phyloP scores from a whole-genome alignment of 1,140 invertebrate genomes.

The Bombus confusus region DNA sequence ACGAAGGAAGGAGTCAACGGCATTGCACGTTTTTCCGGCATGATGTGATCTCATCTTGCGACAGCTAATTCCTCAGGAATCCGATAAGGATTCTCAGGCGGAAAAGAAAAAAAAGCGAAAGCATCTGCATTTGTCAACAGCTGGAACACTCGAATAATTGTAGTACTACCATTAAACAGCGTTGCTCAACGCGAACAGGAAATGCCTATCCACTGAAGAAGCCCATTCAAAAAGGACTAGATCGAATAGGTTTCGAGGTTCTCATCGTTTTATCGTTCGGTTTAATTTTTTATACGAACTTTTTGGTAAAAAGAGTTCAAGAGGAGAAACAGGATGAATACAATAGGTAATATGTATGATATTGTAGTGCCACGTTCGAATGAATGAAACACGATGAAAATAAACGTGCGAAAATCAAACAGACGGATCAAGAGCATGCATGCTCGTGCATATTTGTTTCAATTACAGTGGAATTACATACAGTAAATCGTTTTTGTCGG shows the following conservation, averaged over 20 bases:
- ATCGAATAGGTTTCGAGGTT: neutral
- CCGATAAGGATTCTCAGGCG: conserved; percentile 16
- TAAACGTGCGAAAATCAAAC: neutral
- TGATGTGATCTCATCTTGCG: conserved; percentile 31
- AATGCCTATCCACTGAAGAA: neutral
- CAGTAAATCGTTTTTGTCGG: neutral
- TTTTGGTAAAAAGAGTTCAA: neutral
- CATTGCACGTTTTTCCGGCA: conserved; percentile 14
- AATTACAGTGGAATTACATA: conserved; percentile 22
- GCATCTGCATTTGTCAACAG: conserved; percentile 20
- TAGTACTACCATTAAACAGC: neutral
- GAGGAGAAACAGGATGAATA: neutral
- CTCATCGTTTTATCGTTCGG: neutral
- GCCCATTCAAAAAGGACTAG: neutral
- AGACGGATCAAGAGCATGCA: neutral
- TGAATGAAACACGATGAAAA: neutral
- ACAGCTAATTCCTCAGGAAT: conserved; percentile 62
- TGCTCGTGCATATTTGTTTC: conserved; percentile 10
- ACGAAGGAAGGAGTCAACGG: neutral
- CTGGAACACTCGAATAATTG: neutral
- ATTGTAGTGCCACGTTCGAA: too few relatives aligned
- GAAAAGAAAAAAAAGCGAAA: conserved; percentile 10
- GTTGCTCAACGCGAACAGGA: neutral
- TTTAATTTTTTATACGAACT: neutral
- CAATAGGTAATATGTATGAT: neutral